Conservation (phyloP, 2,888 invertebrate genomes). For the Heliconius erato region DNA sequence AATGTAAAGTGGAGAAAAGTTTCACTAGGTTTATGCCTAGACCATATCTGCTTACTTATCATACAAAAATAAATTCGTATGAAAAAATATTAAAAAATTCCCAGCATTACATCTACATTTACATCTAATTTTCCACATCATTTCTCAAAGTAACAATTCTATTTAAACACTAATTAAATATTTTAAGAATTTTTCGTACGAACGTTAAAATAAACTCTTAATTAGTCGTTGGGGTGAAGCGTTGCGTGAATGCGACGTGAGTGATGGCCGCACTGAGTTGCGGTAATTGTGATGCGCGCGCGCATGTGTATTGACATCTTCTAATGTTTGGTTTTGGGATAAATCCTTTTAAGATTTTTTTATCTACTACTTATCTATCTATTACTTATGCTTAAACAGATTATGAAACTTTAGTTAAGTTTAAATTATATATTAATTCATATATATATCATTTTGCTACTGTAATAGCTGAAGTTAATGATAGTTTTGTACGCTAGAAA, state of each 20-base stretch:
- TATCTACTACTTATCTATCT: not conserved
- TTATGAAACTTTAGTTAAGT: not conserved
- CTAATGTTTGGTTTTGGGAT: conserved; percentile 37
- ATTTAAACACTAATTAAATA: conserved; percentile 40
- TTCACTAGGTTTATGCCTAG: too few relatives aligned
- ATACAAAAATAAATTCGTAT: not conserved
- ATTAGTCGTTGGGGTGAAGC: conserved; percentile 72
- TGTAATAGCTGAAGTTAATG: not conserved
- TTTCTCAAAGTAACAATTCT: conserved; percentile 29
- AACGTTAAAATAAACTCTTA: conserved; percentile 69
- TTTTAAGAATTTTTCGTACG: conserved; percentile 58
- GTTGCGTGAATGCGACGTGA: conserved; percentile 76
- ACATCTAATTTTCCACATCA: conserved; percentile 20
- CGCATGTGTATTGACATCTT: conserved; percentile 56
- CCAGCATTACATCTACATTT: not conserved
- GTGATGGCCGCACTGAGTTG: conserved; percentile 75
- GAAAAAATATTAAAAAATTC: not conserved
- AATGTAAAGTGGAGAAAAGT: not conserved
- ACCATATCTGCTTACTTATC: not conserved
- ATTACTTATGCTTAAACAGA: too few relatives aligned
- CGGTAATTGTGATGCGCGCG: conserved; percentile 78
- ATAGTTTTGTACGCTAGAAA: not conserved
- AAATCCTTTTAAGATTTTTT: conserved; percentile 2
- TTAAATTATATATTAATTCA: not conserved
- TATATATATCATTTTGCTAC: not conserved